phyloP scores from a whole-genome alignment of 1,140 invertebrate genomes.

The Aphidius ervi region DNA sequence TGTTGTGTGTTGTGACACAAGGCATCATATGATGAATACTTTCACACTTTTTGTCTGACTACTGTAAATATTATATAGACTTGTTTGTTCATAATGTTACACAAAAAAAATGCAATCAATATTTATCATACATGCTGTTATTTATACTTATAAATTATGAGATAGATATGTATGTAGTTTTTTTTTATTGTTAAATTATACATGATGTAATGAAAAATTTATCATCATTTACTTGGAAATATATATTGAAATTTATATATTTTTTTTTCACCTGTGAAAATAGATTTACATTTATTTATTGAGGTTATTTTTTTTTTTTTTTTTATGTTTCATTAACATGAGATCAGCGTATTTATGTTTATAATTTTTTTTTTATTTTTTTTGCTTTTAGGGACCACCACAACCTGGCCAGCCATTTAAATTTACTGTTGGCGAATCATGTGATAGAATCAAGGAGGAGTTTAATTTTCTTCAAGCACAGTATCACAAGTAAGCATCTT shows the following conservation, averaged over 20 bases:
- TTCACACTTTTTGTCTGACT: conserved; percentile 17
- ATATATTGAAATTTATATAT: no score
- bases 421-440: conserved; percentile 87
- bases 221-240: no score
- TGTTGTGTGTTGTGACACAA: background rate
- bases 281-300: no score
- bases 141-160: no score
- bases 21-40: conserved; percentile 12
- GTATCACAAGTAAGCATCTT: conserved; percentile 73
- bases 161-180: no score
- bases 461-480: conserved; percentile 82
- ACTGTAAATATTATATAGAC: conserved; percentile 18
- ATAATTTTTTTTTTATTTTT: conserved; percentile 20
- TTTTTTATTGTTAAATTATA: background rate
- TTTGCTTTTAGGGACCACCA: conserved; percentile 70
- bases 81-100: no score
- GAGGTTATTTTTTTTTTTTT: conserved; percentile 5
- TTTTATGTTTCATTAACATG: background rate
- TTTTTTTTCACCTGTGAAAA: no score
- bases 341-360: background rate
- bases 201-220: background rate
- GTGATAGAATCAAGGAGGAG: conserved; percentile 89
- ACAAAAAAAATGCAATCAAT: no score
- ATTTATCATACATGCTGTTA: no score
- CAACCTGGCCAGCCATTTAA: conserved; percentile 85